phyloP scores from a whole-genome alignment of 2,797 vertebrate genomes.

The Kryptopterus vitreolus region DNA sequence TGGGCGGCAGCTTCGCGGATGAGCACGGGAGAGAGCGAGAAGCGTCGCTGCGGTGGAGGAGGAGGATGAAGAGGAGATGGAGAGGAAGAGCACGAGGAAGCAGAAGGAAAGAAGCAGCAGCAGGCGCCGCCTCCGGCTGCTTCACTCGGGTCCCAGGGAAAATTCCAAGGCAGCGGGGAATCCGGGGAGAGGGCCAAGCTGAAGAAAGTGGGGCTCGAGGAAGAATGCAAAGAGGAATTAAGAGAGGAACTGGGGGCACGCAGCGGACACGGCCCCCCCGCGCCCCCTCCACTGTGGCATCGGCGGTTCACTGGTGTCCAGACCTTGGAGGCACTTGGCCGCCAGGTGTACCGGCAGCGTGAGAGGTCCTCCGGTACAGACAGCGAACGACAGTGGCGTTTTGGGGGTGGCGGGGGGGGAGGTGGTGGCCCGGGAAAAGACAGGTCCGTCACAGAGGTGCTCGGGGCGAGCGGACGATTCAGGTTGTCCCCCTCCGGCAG shows the following conservation, averaged over 20 bases:
- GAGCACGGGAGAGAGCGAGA: constrained; percentile 87
- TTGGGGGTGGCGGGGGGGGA: constrained; percentile 79
- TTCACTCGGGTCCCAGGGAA: constrained; percentile 76
- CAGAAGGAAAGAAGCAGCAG: constrained; percentile 78
- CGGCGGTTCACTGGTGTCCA: constrained; percentile 90
- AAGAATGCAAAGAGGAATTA: constrained; percentile 84
- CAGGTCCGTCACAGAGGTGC: constrained; percentile 78
- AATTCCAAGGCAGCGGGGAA: constrained; percentile 80
- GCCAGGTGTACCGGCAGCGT: constrained; percentile 88
- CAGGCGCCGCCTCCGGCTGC: constrained; percentile 66
- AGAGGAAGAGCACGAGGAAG: constrained; percentile 77
- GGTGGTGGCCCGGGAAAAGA: constrained; percentile 78
- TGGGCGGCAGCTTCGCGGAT: constrained; percentile 82
- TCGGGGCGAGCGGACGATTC: constrained; percentile 71
- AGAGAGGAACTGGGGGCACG: constrained; percentile 82
- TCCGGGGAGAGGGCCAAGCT: constrained; percentile 85
- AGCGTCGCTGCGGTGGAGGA: constrained; percentile 77
- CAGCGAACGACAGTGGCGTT: constrained; percentile 88
- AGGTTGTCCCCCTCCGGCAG: constrained; percentile 71
- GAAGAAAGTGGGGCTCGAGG: constrained; percentile 87
- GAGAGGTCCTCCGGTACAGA: constrained; percentile 90
- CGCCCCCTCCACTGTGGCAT: constrained; percentile 71
- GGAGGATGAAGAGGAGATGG: constrained; percentile 65
- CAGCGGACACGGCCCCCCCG: constrained; percentile 76
- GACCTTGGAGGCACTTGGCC: constrained; percentile 86